These are phyloP conservation scores for Pentalonia nigronervosa DNA, from an alignment of 1,140 invertebrate genomes.

Conservation along the genomic window DNA sequence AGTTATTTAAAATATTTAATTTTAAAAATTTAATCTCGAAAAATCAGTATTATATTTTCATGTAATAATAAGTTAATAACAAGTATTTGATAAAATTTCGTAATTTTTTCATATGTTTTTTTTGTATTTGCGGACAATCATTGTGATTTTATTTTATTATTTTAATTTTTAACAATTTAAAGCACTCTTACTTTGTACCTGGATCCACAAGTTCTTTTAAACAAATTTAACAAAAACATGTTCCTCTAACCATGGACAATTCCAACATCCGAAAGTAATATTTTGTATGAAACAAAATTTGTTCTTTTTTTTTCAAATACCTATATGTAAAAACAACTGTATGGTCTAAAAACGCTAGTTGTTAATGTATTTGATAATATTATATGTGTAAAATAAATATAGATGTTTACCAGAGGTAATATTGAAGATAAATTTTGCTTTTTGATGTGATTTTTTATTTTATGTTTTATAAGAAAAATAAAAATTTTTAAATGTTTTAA, in stretches of 20 bases:
- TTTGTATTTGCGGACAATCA: conserved; percentile 51
- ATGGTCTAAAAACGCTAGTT: conserved; percentile 45
- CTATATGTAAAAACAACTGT: neutral
- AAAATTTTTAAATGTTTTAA: conserved; percentile 27
- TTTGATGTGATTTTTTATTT: conserved; percentile 57
- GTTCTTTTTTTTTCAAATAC: neutral
- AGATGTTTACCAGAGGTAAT: conserved; percentile 43
- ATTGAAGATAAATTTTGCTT: conserved; percentile 44
- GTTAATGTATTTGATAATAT: conserved; percentile 49
- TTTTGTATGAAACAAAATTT: neutral
- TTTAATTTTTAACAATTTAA: neutral
- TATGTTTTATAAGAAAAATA: conserved; percentile 55
- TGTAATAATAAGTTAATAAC: neutral
- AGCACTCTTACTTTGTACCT: conserved; percentile 9
- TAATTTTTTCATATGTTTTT: neutral
- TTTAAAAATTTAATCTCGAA: conserved; percentile 18
- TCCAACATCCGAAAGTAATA: neutral
- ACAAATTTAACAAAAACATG: neutral
- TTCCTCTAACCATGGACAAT: neutral
- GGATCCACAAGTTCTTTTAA: neutral
- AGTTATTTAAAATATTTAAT: neutral
- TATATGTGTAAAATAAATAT: conserved; percentile 41
- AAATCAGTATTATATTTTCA: conserved; percentile 10
- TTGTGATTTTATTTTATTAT: neutral
- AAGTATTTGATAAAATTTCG: conserved; percentile 8